phyloP scores from a whole-genome alignment of 2,797 vertebrate species.

The Smutsia temminckii region DNA sequence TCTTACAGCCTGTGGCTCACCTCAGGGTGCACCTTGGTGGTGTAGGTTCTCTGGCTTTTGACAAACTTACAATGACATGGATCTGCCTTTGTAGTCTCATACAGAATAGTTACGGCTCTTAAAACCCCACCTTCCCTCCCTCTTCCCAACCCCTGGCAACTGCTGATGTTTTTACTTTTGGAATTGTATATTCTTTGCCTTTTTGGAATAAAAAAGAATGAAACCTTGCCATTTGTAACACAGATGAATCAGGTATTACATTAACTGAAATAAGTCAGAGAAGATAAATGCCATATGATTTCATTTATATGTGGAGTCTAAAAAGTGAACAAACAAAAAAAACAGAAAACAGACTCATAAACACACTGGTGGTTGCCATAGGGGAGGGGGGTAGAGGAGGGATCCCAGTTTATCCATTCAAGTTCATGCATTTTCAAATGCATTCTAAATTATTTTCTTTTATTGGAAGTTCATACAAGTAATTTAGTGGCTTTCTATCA shows the following conservation, averaged over 20 bases:
- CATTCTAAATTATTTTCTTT: slow-evolving; percentile 24
- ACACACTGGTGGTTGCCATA: too few species aligned
- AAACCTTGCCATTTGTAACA: too few species aligned
- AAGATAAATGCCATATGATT: too few species aligned
- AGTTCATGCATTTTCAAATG: not conserved
- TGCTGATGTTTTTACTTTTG: not conserved
- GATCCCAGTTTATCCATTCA: not conserved
- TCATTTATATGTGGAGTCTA: too few species aligned
- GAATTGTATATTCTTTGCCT: too few species aligned
- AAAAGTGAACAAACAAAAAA: too few species aligned
- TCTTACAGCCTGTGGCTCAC: not conserved
- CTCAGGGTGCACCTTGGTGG: not conserved
- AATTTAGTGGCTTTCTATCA: not conserved
- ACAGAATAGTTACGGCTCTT: not conserved
- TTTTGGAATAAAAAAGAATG: too few species aligned
- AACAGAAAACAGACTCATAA: too few species aligned
- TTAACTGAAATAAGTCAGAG: too few species aligned
- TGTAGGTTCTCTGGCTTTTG: not conserved
- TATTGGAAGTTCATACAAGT: not conserved
- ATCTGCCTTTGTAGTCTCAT: not conserved
- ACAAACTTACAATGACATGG: too few species aligned
- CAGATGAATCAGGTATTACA: too few species aligned
- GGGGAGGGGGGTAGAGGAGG: too few species aligned
- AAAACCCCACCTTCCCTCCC: not conserved
- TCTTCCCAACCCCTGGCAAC: not conserved